Conservation (phyloP, 2,113 vertebrate species). For the Hystrix brachyura region DNA sequence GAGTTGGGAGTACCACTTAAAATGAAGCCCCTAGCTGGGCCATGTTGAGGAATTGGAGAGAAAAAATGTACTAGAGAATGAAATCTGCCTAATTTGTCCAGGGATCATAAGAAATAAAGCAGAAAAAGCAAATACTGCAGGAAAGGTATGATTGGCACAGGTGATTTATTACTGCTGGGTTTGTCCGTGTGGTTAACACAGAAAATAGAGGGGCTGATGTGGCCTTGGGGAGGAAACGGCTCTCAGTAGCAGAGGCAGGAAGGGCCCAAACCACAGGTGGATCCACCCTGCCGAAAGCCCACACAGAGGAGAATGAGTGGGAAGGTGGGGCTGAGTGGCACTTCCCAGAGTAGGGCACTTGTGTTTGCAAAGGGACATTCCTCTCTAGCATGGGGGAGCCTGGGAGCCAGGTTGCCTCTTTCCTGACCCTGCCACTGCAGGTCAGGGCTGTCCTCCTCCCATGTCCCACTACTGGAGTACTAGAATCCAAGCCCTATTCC, state of each 20-base stretch:
- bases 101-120: not conserved
- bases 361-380: accelerated
- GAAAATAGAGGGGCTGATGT: constrained; percentile 11
- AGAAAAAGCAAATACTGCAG: not conserved
- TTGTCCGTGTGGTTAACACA: constrained; percentile 41
- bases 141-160: not conserved
- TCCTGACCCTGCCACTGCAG: not conserved
- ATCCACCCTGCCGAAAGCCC: not conserved
- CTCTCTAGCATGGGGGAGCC: not conserved
- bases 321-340: not conserved
- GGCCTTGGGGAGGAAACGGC: constrained; percentile 1
- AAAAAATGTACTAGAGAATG: not conserved
- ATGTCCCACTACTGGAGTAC: not conserved
- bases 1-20: not conserved
- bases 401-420: not conserved
- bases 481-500: accelerated
- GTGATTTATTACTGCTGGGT: not conserved
- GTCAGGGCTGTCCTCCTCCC: not conserved
- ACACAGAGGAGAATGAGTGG: not conserved
- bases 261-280: constrained; percentile 48
- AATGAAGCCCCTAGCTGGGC: not conserved
- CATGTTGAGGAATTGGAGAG: accelerated
- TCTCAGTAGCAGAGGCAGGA: constrained; percentile 38
- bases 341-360: not conserved
- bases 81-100: not conserved